A percentile compares a stretch with the other conserved stretches of the same genome.
These are phyloP conservation scores for Parazoanthus swiftii DNA, from an alignment of 92 coral and sea anemone species.

Conservation along the genomic window DNA sequence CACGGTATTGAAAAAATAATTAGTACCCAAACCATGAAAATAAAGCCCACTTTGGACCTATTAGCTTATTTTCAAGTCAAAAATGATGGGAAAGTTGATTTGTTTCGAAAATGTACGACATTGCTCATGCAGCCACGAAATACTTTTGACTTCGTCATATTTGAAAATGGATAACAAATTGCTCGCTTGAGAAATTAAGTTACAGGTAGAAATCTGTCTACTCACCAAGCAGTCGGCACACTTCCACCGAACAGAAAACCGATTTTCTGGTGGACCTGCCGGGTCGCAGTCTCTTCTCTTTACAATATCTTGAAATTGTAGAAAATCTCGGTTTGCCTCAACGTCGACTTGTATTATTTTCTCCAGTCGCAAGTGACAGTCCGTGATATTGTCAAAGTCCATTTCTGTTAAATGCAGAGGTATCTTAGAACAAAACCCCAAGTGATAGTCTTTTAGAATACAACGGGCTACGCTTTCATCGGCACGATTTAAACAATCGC, in stretches of 20 bases:
- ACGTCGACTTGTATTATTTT: conserved; percentile 28
- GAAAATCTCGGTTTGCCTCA: conserved; percentile 27
- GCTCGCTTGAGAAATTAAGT: not conserved
- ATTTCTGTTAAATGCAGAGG: conserved; percentile 28
- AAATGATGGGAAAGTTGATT: not conserved
- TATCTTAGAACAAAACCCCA: conserved; percentile 29
- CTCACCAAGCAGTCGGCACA: conserved; percentile 41
- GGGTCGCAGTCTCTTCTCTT: conserved; percentile 27
- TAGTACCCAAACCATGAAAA: conserved; percentile 11
- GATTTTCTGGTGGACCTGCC: conserved; percentile 28
- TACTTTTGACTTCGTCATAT: not conserved
- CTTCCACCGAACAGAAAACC: conserved; percentile 37
- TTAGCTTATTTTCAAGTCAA: not conserved
- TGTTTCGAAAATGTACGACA: not conserved
- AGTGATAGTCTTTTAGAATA: conserved; percentile 14
- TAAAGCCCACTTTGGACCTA: conserved; percentile 7
- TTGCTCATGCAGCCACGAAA: not conserved
- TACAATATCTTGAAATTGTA: conserved; percentile 31
- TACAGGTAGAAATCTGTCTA: conserved; percentile 4
- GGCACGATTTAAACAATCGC: conserved; percentile 18
- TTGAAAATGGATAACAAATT: not conserved
- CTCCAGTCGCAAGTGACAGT: conserved; percentile 11
- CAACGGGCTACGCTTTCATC: conserved; percentile 5
- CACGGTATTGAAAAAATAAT: conserved; percentile 38
- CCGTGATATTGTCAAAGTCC: conserved; percentile 28